Conservation (phyloP, 35 echinoderm and acorn worm genomes). For the Heliocidaris erythrogramma region DNA sequence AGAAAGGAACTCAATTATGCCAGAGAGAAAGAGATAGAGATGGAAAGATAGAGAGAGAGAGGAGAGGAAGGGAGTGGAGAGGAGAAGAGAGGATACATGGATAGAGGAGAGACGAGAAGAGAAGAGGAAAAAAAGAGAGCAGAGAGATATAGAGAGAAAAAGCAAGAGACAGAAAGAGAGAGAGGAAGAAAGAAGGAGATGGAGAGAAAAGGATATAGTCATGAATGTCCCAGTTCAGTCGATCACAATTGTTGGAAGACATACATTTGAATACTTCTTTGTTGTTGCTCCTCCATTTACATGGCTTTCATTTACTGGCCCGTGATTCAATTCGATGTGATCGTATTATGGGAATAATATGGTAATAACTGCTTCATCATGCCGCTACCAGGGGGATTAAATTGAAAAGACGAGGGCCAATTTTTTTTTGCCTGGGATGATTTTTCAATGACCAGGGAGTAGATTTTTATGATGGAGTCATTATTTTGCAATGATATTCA, state of each 20-base stretch:
- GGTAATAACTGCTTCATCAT: not conserved
- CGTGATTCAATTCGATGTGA: not conserved
- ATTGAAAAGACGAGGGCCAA: not conserved
- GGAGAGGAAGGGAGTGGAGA: not conserved
- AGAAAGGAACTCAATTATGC: not conserved
- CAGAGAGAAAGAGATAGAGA: not conserved
- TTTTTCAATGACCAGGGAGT: not conserved
- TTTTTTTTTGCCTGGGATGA: not conserved
- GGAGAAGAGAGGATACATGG: not conserved
- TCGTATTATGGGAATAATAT: not conserved
- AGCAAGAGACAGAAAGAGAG: not conserved
- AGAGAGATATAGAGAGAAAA: not conserved
- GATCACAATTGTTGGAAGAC: too few relatives aligned
- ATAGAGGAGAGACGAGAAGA: not conserved
- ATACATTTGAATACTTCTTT: not conserved
- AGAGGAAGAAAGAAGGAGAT: not conserved
- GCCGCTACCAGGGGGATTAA: not conserved
- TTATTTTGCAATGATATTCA: slow-evolving; percentile 5
- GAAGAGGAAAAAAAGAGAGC: too few relatives aligned
- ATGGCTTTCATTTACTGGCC: not conserved
- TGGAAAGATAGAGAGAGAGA: not conserved
- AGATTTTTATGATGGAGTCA: not conserved
- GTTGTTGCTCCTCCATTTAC: not conserved
- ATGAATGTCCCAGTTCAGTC: not conserved
- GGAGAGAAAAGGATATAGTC: not conserved